Percentiles rank a stretch among this genome's conserved stretches.
Evolutionary conservation across 2,797 vertebrate genomes (phyloP).

Genomic region (Dryobates pubescens): DNA sequence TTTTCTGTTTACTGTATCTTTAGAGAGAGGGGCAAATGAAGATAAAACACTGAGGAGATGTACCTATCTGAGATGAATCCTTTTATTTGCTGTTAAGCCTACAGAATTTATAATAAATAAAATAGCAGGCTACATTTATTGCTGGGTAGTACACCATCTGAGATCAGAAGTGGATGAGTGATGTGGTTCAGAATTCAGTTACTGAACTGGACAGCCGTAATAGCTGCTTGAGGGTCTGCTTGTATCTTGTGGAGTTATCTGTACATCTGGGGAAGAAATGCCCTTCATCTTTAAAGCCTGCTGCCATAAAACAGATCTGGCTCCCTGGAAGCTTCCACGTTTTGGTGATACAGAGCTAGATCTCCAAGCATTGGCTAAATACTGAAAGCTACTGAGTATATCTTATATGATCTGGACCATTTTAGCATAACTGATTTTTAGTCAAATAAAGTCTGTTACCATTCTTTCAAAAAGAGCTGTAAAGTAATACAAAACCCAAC

Average conservation of each 20-base stretch:
- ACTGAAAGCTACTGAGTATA: background rate
- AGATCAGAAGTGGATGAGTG: background rate
- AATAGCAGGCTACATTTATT: background rate
- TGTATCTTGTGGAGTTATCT: background rate
- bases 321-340: background rate
- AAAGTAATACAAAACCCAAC: background rate
- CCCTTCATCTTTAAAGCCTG: background rate
- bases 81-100: background rate
- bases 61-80: background rate
- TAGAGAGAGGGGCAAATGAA: background rate
- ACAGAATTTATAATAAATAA: background rate
- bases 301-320: background rate
- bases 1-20: background rate
- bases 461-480: background rate
- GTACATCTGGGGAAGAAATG: background rate
- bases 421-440: background rate
- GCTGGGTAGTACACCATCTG: background rate
- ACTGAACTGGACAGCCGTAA: background rate
- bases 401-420: background rate
- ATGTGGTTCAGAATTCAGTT: conserved; percentile 10
- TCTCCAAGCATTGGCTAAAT: background rate
- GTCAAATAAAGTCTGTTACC: background rate
- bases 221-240: background rate
- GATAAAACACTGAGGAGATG: background rate
- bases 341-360: background rate